Conservation (phyloP, 1,140 invertebrate species). For the Centruroides sculpturatus region DNA sequence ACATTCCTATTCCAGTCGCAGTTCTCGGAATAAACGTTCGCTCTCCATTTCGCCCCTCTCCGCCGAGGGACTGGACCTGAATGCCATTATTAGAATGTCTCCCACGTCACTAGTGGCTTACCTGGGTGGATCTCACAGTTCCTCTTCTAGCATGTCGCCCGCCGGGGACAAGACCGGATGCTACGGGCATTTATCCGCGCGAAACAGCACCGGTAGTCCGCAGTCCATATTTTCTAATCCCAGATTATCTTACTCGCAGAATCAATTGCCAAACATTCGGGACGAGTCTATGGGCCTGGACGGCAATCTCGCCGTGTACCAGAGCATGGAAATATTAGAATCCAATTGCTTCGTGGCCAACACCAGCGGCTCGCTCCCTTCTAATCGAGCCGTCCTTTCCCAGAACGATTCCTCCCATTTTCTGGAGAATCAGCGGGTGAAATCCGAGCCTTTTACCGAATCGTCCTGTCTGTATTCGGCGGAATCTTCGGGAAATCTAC, state of each 20-base stretch:
- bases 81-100: conserved; percentile 86
- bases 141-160: conserved; percentile 31
- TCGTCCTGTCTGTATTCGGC: not conserved
- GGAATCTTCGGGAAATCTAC: not conserved
- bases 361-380: not conserved
- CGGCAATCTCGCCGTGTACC: conserved; percentile 5
- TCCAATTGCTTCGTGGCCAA: not conserved
- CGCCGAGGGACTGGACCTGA: conserved; percentile 74
- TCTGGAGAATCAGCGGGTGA: conserved; percentile 1
- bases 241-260: not conserved
- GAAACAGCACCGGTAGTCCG: conserved; percentile 29
- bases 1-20: conserved; percentile 12
- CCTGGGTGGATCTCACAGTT: conserved; percentile 59
- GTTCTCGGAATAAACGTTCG: conserved; percentile 50
- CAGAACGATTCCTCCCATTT: not conserved
- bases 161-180: conserved; percentile 40
- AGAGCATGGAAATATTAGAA: conserved; percentile 13
- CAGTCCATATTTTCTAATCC: not conserved
- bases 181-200: conserved; percentile 84
- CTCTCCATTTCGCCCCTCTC: conserved; percentile 88
- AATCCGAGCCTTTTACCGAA: not conserved
- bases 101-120: conserved; percentile 84
- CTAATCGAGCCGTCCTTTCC: not conserved
- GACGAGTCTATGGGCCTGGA: conserved; percentile 2
- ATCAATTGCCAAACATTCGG: not conserved